A percentile compares a stretch with the other conserved stretches of the same genome.
Evolutionary conservation across 2,797 vertebrate genomes (phyloP).

Genomic region (Typhlichthys eigenmanni): DNA sequence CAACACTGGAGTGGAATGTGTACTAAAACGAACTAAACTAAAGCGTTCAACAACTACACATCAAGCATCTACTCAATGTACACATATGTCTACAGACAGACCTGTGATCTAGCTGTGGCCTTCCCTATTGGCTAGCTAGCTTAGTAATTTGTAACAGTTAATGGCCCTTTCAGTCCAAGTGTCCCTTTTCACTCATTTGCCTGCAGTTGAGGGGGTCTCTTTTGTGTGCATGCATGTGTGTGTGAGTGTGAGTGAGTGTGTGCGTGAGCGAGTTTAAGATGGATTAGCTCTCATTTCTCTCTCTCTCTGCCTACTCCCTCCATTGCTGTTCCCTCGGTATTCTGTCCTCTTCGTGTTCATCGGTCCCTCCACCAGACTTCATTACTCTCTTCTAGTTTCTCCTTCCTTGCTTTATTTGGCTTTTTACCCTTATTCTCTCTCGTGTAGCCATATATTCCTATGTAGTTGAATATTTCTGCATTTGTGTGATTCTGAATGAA

Average conservation of each 20-base stretch:
- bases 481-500: conserved; percentile 6
- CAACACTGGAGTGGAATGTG: no score
- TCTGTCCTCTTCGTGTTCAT: background rate
- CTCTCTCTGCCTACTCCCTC: background rate
- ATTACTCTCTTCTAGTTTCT: background rate
- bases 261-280: no score
- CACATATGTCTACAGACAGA: no score
- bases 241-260: background rate
- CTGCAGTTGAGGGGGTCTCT: background rate
- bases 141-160: conserved; percentile 49
- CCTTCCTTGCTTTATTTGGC: background rate
- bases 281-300: background rate
- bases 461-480: conserved; percentile 23
- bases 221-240: conserved; percentile 1
- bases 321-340: background rate
- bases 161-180: conserved; percentile 31
- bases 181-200: conserved; percentile 30
- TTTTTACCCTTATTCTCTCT: conserved; percentile 14
- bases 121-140: conserved; percentile 19
- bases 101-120: background rate
- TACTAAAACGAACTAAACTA: no score
- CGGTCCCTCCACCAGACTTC: background rate
- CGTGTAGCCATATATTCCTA: conserved; percentile 15
- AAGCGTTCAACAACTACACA: no score
- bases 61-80: no score